phyloP scores from a whole-genome alignment of 2,888 invertebrate species.

The Parnassius smintheus region DNA sequence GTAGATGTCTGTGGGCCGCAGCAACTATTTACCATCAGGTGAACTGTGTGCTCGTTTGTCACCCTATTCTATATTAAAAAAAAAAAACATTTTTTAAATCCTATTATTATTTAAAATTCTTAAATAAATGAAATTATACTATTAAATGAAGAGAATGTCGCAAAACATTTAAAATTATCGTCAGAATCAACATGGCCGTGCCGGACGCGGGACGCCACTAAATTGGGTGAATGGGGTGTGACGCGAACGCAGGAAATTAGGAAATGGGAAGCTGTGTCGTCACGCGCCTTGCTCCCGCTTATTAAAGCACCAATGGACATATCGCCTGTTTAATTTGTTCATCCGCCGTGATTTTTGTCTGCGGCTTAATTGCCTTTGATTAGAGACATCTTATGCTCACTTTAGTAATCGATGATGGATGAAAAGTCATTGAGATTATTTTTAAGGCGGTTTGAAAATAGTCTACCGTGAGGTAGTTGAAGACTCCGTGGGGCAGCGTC shows the following conservation, averaged over 20 bases:
- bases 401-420: constrained; percentile 23
- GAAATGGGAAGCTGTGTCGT: constrained; percentile 55
- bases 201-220: constrained; percentile 42
- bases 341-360: constrained; percentile 40
- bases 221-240: constrained; percentile 52
- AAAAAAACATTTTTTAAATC: too few species aligned
- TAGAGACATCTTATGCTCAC: constrained; percentile 23
- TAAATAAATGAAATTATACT: too few species aligned
- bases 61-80: too few species aligned
- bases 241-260: constrained; percentile 60
- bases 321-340: constrained; percentile 39
- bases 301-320: constrained; percentile 28
- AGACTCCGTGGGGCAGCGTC: too few species aligned
- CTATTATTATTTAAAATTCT: too few species aligned
- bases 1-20: too few species aligned
- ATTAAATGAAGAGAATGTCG: not conserved
- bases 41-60: too few species aligned
- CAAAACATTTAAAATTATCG: constrained; percentile 3
- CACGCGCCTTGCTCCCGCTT: constrained; percentile 30
- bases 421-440: not conserved
- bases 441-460: not conserved
- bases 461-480: not conserved
- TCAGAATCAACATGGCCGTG: constrained; percentile 25
- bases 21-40: too few species aligned
- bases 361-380: constrained; percentile 39